Percentiles rank a stretch among this genome's conserved stretches.
phyloP scores from a whole-genome alignment of 2,888 invertebrate genomes.

The Melipona beecheii region DNA sequence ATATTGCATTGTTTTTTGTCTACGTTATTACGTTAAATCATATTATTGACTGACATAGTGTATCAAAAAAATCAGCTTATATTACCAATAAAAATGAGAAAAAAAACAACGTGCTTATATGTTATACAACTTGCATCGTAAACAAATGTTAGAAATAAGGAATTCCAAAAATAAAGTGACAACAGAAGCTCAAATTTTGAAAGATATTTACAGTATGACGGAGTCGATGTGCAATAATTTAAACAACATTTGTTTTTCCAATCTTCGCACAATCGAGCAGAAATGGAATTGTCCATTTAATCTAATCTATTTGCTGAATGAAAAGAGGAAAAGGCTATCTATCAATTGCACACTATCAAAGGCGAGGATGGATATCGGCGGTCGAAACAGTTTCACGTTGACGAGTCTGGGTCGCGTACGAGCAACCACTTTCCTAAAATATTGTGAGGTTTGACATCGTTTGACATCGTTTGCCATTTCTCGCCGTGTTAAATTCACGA shows the following conservation, averaged over 20 bases:
- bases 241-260: neutral
- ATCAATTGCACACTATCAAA: conserved; percentile 29
- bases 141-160: no score
- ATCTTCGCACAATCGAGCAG: neutral
- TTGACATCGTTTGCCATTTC: conserved; percentile 45
- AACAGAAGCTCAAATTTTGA: neutral
- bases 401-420: conserved; percentile 20
- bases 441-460: conserved; percentile 11
- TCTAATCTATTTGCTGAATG: neutral
- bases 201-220: neutral
- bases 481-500: conserved; percentile 15
- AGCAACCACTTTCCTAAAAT: conserved; percentile 39
- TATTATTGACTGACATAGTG: no score
- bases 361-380: conserved; percentile 30
- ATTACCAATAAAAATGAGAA: no score
- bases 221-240: neutral
- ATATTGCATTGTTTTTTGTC: no score
- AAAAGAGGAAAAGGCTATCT: conserved; percentile 5
- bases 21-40: no score
- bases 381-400: conserved; percentile 38
- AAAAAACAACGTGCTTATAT: no score
- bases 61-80: no score
- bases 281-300: neutral
- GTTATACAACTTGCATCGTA: no score
- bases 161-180: neutral